Conservation (phyloP, 2,888 invertebrate species). For the Drosophila flavopinicola region DNA sequence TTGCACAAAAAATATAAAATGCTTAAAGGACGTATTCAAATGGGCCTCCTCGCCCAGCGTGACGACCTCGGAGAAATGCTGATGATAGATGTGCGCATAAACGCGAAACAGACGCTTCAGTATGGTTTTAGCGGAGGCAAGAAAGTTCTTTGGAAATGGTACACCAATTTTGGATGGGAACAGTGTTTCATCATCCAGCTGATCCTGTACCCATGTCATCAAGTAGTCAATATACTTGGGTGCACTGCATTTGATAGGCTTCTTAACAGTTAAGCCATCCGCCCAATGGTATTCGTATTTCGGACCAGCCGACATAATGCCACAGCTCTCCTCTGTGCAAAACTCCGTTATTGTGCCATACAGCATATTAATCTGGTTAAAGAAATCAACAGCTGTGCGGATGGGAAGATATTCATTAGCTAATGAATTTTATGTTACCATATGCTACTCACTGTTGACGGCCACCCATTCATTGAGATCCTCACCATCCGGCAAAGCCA, state of each 20-base stretch:
- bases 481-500: slow-evolving; percentile 98
- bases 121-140: slow-evolving; percentile 98
- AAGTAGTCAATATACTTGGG: slow-evolving; percentile 99
- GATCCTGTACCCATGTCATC: slow-evolving; percentile 99
- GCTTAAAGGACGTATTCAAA: slow-evolving; percentile 99
- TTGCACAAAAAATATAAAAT: slow-evolving; percentile 97
- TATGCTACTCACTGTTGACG: slow-evolving; percentile 94
- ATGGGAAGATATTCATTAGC: neutral
- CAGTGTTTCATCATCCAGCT: slow-evolving; percentile 98
- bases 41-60: slow-evolving; percentile 99
- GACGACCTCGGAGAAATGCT: slow-evolving; percentile 99
- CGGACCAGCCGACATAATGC: slow-evolving; percentile 99
- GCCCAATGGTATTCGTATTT: slow-evolving; percentile 99
- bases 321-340: slow-evolving; percentile 98
- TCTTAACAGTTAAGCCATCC: slow-evolving; percentile 98
- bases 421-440: too few species aligned
- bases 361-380: slow-evolving; percentile 99
- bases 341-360: slow-evolving; percentile 99
- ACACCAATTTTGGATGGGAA: slow-evolving; percentile 99
- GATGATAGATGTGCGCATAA: slow-evolving; percentile 99
- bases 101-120: slow-evolving; percentile 98
- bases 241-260: slow-evolving; percentile 99
- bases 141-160: slow-evolving; percentile 99
- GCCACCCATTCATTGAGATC: slow-evolving; percentile 99
- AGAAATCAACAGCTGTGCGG: slow-evolving; percentile 97